These are phyloP conservation scores for Dugesia japonica DNA, from an alignment of 2,888 invertebrate species.

Conservation along the genomic window DNA sequence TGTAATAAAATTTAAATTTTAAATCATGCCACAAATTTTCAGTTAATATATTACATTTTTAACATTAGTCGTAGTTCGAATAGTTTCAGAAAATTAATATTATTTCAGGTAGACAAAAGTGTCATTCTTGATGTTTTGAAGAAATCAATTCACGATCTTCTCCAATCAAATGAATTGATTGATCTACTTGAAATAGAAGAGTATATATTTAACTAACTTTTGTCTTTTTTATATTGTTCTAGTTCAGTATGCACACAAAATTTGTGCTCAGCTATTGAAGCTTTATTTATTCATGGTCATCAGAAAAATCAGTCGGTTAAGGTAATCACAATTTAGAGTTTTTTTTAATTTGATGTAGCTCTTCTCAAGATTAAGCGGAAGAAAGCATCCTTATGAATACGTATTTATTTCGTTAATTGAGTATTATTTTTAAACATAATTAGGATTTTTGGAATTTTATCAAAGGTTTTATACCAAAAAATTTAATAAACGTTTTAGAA, in stretches of 20 bases:
- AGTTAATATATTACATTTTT: too few relatives aligned
- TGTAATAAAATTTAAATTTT: too few relatives aligned
- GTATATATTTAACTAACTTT: not conserved
- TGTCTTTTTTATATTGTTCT: not conserved
- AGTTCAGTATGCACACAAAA: not conserved
- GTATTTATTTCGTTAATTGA: not conserved
- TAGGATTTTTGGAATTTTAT: conserved; percentile 11
- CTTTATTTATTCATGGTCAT: not conserved
- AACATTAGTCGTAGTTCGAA: too few relatives aligned
- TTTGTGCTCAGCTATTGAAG: not conserved
- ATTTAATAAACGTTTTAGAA: not conserved
- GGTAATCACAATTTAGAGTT: not conserved
- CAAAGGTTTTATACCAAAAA: not conserved
- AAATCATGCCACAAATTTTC: too few relatives aligned
- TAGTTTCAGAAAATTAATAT: too few relatives aligned
- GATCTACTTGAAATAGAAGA: not conserved
- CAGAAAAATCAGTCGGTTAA: not conserved
- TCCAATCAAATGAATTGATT: not conserved
- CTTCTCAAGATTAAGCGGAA: not conserved
- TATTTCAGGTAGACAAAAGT: not conserved
- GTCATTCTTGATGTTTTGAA: not conserved
- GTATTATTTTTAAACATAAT: not conserved
- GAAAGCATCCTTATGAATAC: not conserved
- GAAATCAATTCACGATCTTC: conserved; percentile 9
- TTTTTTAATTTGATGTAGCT: not conserved